Evolutionary conservation across 2,113 vertebrate genomes (phyloP).

Genomic region (Rhinogobius similis): DNA sequence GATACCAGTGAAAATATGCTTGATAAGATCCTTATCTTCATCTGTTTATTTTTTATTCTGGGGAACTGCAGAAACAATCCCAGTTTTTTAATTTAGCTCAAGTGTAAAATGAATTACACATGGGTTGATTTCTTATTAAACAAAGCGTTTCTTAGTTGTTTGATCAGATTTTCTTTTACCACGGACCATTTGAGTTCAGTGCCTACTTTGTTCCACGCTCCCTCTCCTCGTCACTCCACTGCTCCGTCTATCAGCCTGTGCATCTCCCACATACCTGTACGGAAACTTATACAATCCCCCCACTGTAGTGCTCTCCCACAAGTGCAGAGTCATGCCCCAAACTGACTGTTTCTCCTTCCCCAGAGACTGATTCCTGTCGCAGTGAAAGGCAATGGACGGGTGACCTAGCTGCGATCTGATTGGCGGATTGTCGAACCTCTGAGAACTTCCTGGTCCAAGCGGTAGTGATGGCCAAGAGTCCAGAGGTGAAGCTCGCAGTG

Average conservation of each 20-base stretch:
- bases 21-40: neutral
- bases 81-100: constrained; percentile 13
- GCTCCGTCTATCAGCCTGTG: constrained; percentile 5
- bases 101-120: constrained; percentile 18
- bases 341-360: constrained; percentile 12
- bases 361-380: constrained; percentile 44
- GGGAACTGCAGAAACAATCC: neutral
- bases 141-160: constrained; percentile 27
- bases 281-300: constrained; percentile 6
- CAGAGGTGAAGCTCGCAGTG: constrained; percentile 93
- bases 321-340: neutral
- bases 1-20: too few species aligned
- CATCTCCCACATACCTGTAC: constrained; percentile 30
- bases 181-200: constrained; percentile 6
- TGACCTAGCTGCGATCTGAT: constrained; percentile 58
- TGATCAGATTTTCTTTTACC: constrained; percentile 34
- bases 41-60: constrained; percentile 8
- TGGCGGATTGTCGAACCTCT: constrained; percentile 33
- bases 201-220: neutral
- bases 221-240: neutral
- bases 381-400: constrained; percentile 47
- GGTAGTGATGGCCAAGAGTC: constrained; percentile 89
- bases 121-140: constrained; percentile 53
- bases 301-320: neutral
- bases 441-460: constrained; percentile 27